These are phyloP conservation scores for Notarius quadriscutis DNA, from an alignment of 2,113 vertebrate species.

Conservation along the genomic window DNA sequence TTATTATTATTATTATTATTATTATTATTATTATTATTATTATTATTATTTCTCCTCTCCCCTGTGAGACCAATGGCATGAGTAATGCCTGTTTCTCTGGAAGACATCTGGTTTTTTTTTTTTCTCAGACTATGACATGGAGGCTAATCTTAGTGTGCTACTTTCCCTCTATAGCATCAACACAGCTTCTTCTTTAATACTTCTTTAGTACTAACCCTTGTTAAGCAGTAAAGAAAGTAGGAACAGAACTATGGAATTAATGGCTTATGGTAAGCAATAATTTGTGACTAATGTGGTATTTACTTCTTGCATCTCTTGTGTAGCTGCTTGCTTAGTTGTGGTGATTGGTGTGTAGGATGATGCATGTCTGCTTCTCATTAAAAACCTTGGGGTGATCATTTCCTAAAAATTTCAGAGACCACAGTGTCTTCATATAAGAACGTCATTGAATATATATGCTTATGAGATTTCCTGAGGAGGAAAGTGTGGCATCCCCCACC, in stretches of 20 bases:
- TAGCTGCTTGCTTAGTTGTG: constrained; percentile 1
- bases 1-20: neutral
- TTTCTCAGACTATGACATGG: neutral
- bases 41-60: neutral
- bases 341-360: constrained; percentile 6
- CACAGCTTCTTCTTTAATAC: neutral
- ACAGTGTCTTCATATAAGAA: neutral
- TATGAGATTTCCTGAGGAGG: neutral
- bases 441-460: neutral
- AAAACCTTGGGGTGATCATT: neutral
- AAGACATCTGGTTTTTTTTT: neutral
- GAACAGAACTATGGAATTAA: neutral
- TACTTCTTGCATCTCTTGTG: neutral
- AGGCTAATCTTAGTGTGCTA: neutral
- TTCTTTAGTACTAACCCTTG: neutral
- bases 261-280: neutral
- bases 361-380: neutral
- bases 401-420: neutral
- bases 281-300: constrained; percentile 13
- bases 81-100: constrained; percentile 4
- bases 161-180: neutral
- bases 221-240: neutral
- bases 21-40: neutral
- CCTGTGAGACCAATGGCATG: neutral
- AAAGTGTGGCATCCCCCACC: neutral